Base-by-base conservation (phyloP, 2,888 invertebrate species). In the Epiblema foenella region DNA sequence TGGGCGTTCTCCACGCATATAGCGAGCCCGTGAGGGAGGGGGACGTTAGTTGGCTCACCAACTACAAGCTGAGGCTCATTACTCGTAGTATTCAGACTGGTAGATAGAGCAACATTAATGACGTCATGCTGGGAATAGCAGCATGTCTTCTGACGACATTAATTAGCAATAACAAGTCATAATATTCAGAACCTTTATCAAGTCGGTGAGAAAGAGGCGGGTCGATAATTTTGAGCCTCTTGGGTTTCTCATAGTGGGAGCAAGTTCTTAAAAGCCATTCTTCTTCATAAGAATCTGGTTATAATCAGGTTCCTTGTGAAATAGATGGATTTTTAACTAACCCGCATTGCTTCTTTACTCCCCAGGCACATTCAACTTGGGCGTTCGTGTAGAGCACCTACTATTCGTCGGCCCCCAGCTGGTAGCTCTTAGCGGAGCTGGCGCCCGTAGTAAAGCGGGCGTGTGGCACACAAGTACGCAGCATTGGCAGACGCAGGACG, bases 381-480 rank as follows among this genome's bases (percentile, higher is more conserved):
- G 97, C 76, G 98, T 98, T 0, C 95, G 97, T 0, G 98, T 99
- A 10, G 99, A 99, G 85, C 98, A 98, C 88, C 94, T 99, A 68
- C 97, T 99, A 85, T 99, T 99, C 88, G 99, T 99, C 85, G 99
- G 99, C 0, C 98, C 98, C 77, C 99, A 99, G 85, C 91, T 99
- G 77, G 99, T 99, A n/a, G 99, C 99, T 0, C 93, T 99, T 33
- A 98, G 98, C 56, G 91, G 93, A 1, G 90, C 91, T 0, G 93
- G 93, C 39, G 86, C 87, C 49, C 82, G 92, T 10, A 91, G 91
- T 75, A 99, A 99, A 90, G 97, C 99, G 24, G 99, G 99, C 0
- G 99, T 99, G n/a, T 99, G 99, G 99, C 99, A 99, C 89, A 98
- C 99, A 0, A 99, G 99, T 96, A 98, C 99, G 0, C 98, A 99